These are phyloP conservation scores for Phycodurus eques DNA, from an alignment of 2,113 vertebrate genomes.

Conservation along the genomic window DNA sequence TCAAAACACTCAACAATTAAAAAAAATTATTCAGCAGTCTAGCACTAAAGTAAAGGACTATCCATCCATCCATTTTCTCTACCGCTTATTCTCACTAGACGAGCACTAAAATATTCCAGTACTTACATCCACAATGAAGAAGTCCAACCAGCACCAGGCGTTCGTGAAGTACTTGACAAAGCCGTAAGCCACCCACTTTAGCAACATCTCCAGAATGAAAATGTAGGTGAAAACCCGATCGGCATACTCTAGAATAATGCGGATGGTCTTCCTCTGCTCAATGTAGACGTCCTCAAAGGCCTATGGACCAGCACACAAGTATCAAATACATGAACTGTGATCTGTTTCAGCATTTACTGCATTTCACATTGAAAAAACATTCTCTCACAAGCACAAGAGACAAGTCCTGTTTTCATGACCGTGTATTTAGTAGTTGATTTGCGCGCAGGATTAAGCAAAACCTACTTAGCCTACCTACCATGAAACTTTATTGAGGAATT, in stretches of 20 bases:
- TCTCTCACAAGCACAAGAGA: too few relatives aligned
- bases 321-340: background rate
- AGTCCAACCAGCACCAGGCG: constrained; percentile 98
- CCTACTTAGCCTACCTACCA: too few relatives aligned
- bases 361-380: constrained; percentile 1
- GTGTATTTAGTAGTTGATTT: too few relatives aligned
- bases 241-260: constrained; percentile 88
- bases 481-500: too few relatives aligned
- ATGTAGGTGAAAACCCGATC: constrained; percentile 98
- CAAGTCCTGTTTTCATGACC: too few relatives aligned
- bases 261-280: constrained; percentile 92
- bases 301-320: constrained; percentile 62
- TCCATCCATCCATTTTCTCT: too few relatives aligned
- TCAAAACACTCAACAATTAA: constrained; percentile 6
- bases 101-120: too few relatives aligned
- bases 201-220: constrained; percentile 98
- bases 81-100: too few relatives aligned
- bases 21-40: too few relatives aligned
- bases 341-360: background rate
- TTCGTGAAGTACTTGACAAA: constrained; percentile 99
- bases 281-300: constrained; percentile 99
- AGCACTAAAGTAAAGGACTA: too few relatives aligned
- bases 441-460: too few relatives aligned
- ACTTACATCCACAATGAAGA: constrained; percentile 99
- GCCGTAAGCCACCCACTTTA: constrained; percentile 97